These are phyloP conservation scores for Mantis religiosa DNA, from an alignment of 2,888 invertebrate species.

Conservation along the genomic window DNA sequence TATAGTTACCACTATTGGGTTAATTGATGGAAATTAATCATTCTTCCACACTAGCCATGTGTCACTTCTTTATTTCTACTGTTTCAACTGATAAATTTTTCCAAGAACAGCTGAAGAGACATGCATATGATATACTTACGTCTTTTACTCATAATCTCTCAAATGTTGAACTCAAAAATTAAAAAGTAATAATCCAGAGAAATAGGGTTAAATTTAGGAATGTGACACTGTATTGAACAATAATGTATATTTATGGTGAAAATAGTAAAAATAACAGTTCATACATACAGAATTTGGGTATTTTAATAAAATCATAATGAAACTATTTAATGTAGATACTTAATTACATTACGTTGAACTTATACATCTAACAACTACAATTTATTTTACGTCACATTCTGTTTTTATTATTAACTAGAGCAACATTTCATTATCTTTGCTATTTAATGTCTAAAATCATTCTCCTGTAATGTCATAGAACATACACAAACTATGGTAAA, in stretches of 20 bases:
- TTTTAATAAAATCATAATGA: background rate
- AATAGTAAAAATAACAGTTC: background rate
- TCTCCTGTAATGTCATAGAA: background rate
- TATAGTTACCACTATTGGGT: too few relatives aligned
- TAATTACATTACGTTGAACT: background rate
- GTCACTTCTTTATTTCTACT: too few relatives aligned
- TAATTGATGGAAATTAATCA: too few relatives aligned
- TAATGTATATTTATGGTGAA: background rate
- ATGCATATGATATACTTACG: too few relatives aligned
- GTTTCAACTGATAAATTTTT: too few relatives aligned
- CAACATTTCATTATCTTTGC: background rate
- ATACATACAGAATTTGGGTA: background rate
- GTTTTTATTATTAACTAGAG: background rate
- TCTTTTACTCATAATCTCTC: too few relatives aligned
- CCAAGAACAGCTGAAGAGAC: too few relatives aligned
- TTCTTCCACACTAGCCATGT: too few relatives aligned
- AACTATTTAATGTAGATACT: background rate
- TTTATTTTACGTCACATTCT: background rate
- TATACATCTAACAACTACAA: background rate
- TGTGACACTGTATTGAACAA: background rate
- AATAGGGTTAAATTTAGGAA: background rate
- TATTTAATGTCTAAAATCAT: background rate
- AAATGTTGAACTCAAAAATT: too few relatives aligned
- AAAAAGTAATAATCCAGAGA: too few relatives aligned
- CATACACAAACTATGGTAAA: background rate